Base-by-base conservation (phyloP, 2,113 vertebrate genomes). In the Atrichornis clamosus region DNA sequence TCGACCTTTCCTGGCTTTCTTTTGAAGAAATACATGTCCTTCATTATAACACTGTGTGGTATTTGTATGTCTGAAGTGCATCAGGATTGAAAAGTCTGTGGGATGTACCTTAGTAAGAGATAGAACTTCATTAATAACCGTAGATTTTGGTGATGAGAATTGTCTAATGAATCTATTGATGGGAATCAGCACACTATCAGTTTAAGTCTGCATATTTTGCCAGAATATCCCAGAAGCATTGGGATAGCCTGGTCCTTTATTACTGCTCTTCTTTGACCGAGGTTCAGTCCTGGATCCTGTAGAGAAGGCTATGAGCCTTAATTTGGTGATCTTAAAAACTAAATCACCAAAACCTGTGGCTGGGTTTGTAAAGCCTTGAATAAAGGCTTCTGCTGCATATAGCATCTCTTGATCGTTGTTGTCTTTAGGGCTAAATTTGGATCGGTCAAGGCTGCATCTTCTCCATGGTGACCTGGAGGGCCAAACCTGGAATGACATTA, bases 401-500 rank as follows among this genome's bases (percentile, higher is more conserved):
- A 39, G 17, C 13, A 32, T 74, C 39, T 84, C 55, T 78, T 56
- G 33, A 7, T 91, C 0, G 0, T n/a, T 77, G n/a, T 10, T 91
- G 30, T 89, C 41, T 80, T 69, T 89, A 99, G 99, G 99, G 64
- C 98, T 98, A 41, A 98, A 96, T 82, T 95, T 99, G 86, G 98
- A 99, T 95, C 94, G 35, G 22, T 98, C 98, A 41, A 96, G 95
- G 68, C 95, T 99, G 46, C 98, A 98, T 95, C 97, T 99, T 94
- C 98, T 99, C 22, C 98, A 98, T n/a, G 97, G 98, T 33, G 98
- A 99, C 46, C 97, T 98, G 9, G 95, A 96, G 4, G 98, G 98
- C 47, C 97, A 98, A 72, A 98, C 96, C 56, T 99, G 99, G 99
- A 98, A 98, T 28, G 99, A 99, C 95, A 98, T 99, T 90, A 99